These are phyloP conservation scores for Cassiopea andromeda DNA, from an alignment of 30 jellyfish, hydroid and myxozoan species.

Conservation along the genomic window DNA sequence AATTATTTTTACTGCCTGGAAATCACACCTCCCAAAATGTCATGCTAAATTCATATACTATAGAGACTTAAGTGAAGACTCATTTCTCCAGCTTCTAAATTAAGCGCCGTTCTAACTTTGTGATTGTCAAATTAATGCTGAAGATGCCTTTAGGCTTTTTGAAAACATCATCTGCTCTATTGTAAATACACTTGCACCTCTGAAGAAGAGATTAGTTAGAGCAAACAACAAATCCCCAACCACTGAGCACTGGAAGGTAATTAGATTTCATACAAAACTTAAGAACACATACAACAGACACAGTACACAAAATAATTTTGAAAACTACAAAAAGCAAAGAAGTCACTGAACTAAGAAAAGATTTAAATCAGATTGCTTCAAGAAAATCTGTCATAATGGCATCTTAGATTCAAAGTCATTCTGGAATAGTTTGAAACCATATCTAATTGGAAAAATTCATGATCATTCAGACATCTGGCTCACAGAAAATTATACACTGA, in stretches of 20 bases:
- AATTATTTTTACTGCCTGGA: not conserved
- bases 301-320: not conserved
- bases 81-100: not conserved
- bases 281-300: not conserved
- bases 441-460: conserved; percentile 19
- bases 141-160: not conserved
- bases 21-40: not conserved
- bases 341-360: not conserved
- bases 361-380: not conserved
- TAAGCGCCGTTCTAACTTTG: not conserved
- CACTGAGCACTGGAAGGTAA: not conserved
- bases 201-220: not conserved
- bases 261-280: not conserved
- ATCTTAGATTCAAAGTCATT: conserved; percentile 16
- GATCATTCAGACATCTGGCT: conserved; percentile 21
- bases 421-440: conserved; percentile 28
- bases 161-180: not conserved
- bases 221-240: not conserved
- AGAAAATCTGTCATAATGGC: conserved; percentile 8
- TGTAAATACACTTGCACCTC: not conserved
- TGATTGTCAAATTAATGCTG: not conserved
- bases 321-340: not conserved
- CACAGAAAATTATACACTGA: not conserved
- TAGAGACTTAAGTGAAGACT: not conserved
- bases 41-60: not conserved